phyloP scores from a whole-genome alignment of 1,140 invertebrate species.

The Zaprionus taronus region DNA sequence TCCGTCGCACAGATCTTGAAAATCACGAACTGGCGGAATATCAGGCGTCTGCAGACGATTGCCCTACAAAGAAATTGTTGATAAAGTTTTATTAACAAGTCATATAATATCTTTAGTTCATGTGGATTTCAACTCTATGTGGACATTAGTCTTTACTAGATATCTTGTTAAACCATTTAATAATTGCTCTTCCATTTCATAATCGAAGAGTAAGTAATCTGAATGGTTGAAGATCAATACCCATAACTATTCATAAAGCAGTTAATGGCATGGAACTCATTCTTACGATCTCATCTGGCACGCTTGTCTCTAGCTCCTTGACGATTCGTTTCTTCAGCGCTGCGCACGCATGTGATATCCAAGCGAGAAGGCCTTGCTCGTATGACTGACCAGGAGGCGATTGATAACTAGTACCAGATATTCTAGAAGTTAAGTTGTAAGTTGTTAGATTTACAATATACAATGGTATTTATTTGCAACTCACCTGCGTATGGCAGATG shows the following conservation, averaged over 20 bases:
- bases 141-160: background rate
- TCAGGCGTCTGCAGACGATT: constrained; percentile 79
- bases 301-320: constrained; percentile 84
- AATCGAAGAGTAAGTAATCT: no score
- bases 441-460: background rate
- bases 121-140: no score
- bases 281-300: constrained; percentile 79
- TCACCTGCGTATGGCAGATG: constrained; percentile 92
- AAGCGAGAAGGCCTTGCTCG: constrained; percentile 95
- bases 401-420: constrained; percentile 84
- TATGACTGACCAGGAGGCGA: constrained; percentile 88
- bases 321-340: constrained; percentile 89
- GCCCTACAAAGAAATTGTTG: constrained; percentile 48
- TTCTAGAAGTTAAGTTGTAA: constrained; percentile 52
- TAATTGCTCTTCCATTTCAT: background rate
- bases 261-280: background rate
- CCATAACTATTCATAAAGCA: background rate
- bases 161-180: background rate
- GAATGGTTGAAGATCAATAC: background rate
- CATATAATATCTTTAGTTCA: background rate
- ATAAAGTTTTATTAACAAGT: background rate
- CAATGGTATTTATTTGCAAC: constrained; percentile 30
- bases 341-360: constrained; percentile 94
- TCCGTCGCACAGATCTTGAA: constrained; percentile 94
- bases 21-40: constrained; percentile 82